Conservation (phyloP, 2,888 invertebrate species). For the Macrosiphum euphorbiae region DNA sequence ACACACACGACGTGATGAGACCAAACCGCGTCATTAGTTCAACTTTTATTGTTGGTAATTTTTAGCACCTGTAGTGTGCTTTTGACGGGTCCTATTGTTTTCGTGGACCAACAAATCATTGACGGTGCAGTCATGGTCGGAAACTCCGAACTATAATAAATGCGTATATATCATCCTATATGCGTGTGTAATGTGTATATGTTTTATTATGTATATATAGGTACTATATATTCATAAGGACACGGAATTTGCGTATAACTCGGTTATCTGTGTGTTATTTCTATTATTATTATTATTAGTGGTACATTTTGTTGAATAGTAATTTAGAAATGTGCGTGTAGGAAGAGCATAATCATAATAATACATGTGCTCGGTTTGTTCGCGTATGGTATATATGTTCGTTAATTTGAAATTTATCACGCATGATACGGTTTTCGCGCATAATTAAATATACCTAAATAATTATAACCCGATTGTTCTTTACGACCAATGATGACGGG, state of each 20-base stretch:
- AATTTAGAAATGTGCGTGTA: background rate
- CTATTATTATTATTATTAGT: background rate
- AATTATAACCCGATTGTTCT: slow-evolving; percentile 4
- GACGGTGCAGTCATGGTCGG: background rate
- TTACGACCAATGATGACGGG: background rate
- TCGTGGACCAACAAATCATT: slow-evolving; percentile 8
- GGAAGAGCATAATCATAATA: slow-evolving; percentile 4
- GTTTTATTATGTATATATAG: background rate
- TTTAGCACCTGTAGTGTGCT: background rate
- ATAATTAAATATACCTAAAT: background rate
- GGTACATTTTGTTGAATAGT: background rate
- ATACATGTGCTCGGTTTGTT: background rate
- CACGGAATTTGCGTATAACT: background rate
- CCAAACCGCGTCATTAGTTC: background rate
- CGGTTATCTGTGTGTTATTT: slow-evolving; percentile 5
- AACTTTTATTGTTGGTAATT: background rate
- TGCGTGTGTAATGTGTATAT: background rate
- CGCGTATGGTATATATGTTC: background rate
- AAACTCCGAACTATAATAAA: background rate
- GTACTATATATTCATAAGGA: background rate
- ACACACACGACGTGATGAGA: background rate
- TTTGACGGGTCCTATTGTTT: background rate
- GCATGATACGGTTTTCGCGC: background rate
- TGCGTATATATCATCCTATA: background rate
- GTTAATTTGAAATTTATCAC: background rate